Percentiles rank a stretch among this genome's conserved stretches.
Evolutionary conservation across 2,113 vertebrate genomes (phyloP).

Genomic region (Microcebus jonahi): DNA sequence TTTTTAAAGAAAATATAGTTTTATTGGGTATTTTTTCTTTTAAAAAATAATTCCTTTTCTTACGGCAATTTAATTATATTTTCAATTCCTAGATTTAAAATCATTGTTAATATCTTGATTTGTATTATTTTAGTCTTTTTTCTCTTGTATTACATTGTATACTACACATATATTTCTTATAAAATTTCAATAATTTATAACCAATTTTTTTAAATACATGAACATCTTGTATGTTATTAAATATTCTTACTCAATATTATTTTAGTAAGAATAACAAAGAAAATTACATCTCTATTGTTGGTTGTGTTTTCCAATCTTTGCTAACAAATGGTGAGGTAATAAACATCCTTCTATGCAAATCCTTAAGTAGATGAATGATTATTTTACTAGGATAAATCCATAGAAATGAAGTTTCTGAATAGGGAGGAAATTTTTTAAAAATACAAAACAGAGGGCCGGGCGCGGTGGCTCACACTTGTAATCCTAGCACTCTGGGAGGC

Average conservation of each 20-base stretch:
- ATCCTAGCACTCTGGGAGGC: too few species aligned
- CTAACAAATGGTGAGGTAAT: not conserved
- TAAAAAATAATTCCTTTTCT: not conserved
- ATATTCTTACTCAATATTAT: not conserved
- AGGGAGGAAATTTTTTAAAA: not conserved
- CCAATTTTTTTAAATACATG: not conserved
- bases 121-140: not conserved
- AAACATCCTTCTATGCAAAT: not conserved
- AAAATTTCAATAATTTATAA: conserved; percentile 23
- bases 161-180: not conserved
- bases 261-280: conserved; percentile 1
- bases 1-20: not conserved
- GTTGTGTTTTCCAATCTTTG: not conserved
- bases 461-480: too few species aligned
- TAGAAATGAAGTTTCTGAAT: not conserved
- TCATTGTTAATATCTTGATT: not conserved
- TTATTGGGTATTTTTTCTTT: not conserved
- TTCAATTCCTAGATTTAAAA: not conserved
- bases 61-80: not conserved
- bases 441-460: too few species aligned
- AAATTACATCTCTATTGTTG: not conserved
- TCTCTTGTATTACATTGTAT: not conserved
- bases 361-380: not conserved
- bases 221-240: not conserved
- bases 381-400: not conserved